Percentiles rank a stretch among this genome's conserved stretches.
Conservation (phyloP, 2,888 invertebrate genomes). For the Oeneis ivallda region DNA sequence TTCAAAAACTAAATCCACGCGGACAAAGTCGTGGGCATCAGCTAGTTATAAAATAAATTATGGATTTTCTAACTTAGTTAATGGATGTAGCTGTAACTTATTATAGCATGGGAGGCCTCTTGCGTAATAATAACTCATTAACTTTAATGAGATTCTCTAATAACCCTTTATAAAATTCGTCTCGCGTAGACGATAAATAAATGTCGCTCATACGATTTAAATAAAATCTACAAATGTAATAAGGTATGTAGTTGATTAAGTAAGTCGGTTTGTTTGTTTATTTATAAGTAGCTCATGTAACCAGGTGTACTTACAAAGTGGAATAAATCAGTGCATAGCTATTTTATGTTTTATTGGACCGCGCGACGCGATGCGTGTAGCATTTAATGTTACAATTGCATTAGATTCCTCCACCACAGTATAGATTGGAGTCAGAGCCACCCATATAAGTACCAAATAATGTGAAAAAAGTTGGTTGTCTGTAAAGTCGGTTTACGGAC, state of each 20-base stretch:
- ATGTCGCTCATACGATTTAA: background rate
- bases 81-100: too few relatives aligned
- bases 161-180: background rate
- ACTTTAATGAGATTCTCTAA: too few relatives aligned
- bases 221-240: background rate
- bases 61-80: too few relatives aligned
- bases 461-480: too few relatives aligned
- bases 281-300: background rate
- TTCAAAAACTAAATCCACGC: too few relatives aligned
- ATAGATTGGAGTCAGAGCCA: background rate
- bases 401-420: background rate
- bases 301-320: background rate
- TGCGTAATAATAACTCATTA: too few relatives aligned
- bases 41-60: too few relatives aligned
- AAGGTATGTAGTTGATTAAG: background rate
- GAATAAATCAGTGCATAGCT: background rate
- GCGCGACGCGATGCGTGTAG: background rate
- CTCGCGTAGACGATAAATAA: background rate
- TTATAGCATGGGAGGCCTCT: too few relatives aligned
- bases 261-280: background rate
- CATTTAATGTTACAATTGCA: background rate
- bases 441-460: too few relatives aligned
- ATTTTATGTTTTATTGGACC: background rate
- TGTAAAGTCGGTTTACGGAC: too few relatives aligned
- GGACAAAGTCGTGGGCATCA: too few relatives aligned